A percentile compares a stretch with the other conserved stretches of the same genome.
phyloP scores from a whole-genome alignment of 2,113 vertebrate species.

The Stegostoma tigrinum region DNA sequence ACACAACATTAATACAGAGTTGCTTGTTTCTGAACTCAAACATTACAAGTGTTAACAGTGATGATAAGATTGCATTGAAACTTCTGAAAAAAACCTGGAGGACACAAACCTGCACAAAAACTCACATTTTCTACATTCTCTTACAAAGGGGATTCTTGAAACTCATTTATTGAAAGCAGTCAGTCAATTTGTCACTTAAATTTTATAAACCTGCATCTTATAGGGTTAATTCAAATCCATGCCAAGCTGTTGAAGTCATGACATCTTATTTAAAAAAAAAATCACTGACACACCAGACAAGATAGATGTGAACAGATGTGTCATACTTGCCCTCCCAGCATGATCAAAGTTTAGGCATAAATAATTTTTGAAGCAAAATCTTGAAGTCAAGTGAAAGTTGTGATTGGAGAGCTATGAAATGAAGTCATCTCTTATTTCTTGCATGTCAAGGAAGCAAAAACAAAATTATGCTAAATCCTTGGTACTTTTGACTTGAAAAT shows the following conservation, averaged over 20 bases:
- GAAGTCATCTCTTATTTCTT: background rate
- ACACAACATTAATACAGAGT: background rate
- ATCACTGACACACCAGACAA: background rate
- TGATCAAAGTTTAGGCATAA: background rate
- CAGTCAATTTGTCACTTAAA: background rate
- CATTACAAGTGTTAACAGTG: background rate
- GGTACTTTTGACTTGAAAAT: background rate
- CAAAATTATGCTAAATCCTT: background rate
- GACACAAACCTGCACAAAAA: background rate
- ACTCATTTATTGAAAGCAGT: background rate
- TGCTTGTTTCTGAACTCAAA: background rate
- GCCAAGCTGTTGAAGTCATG: background rate
- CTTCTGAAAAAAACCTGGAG: background rate
- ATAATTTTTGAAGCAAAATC: background rate
- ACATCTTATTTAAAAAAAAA: background rate
- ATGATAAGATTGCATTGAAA: background rate
- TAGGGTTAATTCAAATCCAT: background rate
- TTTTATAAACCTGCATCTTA: background rate
- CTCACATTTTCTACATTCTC: background rate
- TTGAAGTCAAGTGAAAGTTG: background rate
- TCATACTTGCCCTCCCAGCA: background rate
- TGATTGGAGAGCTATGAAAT: too few relatives aligned
- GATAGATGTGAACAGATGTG: too few relatives aligned
- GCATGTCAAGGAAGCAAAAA: background rate
- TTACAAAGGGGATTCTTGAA: background rate